Percentiles rank a stretch among this genome's conserved stretches.
Conservation (phyloP, 2,888 invertebrate species). For the Cosmia pyralina region DNA sequence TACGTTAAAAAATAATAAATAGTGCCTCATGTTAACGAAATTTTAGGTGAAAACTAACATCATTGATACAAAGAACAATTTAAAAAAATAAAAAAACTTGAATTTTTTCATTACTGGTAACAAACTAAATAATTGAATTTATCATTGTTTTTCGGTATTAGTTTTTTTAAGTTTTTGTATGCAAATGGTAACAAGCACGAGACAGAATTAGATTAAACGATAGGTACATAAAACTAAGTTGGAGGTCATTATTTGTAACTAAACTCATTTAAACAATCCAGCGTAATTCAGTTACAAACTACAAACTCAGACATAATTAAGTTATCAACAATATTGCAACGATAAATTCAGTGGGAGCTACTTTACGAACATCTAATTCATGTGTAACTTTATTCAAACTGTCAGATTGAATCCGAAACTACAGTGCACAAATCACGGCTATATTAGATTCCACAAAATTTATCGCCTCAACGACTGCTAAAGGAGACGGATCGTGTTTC, state of each 20-base stretch:
- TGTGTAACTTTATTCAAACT: slow-evolving; percentile 65
- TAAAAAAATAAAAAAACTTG: no score
- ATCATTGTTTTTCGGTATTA: no score
- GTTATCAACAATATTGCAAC: slow-evolving; percentile 58
- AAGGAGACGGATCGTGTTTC: slow-evolving; percentile 71
- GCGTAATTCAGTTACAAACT: slow-evolving; percentile 34
- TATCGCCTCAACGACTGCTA: slow-evolving; percentile 72
- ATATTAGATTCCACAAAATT: slow-evolving; percentile 77
- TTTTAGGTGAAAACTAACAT: no score
- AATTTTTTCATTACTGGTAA: no score
- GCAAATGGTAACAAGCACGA: not conserved
- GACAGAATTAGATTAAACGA: not conserved
- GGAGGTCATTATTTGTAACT: slow-evolving; percentile 9
- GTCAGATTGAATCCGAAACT: slow-evolving; percentile 69
- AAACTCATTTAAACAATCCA: slow-evolving; percentile 17
- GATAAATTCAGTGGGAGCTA: slow-evolving; percentile 51
- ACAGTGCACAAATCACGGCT: slow-evolving; percentile 73
- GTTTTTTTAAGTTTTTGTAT: not conserved
- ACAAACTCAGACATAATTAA: slow-evolving; percentile 46
- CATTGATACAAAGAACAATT: no score
- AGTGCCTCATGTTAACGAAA: no score
- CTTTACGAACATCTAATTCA: slow-evolving; percentile 56
- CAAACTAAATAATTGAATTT: no score
- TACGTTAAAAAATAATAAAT: no score
- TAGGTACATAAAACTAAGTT: not conserved